These are phyloP conservation scores for Acleris cristana DNA, from an alignment of 2,888 invertebrate genomes.

Conservation along the genomic window DNA sequence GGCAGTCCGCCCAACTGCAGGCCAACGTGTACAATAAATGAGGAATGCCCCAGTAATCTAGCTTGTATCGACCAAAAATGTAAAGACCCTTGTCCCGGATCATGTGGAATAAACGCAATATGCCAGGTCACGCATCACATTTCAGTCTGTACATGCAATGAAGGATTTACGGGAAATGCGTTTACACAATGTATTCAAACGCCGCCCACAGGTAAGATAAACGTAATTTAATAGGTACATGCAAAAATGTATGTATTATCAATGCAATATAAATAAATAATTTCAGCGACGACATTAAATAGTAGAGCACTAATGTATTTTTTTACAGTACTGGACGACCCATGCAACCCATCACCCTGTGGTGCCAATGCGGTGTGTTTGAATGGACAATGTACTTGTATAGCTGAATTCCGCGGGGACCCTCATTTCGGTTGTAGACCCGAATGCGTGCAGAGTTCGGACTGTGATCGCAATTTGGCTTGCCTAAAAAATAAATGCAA, in stretches of 20 bases:
- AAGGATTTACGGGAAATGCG: constrained; percentile 85
- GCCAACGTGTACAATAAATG: constrained; percentile 86
- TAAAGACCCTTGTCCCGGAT: constrained; percentile 87
- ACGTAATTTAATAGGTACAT: not conserved
- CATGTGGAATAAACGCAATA: constrained; percentile 85
- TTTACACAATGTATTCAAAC: constrained; percentile 79
- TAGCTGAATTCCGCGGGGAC: constrained; percentile 89
- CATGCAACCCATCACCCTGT: constrained; percentile 87
- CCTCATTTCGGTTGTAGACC: constrained; percentile 90
- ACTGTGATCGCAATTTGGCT: constrained; percentile 88
- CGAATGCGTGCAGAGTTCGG: constrained; percentile 90
- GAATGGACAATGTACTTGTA: constrained; percentile 88
- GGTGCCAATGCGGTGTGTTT: constrained; percentile 89
- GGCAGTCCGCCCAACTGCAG: constrained; percentile 88
- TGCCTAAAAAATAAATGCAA: constrained; percentile 89
- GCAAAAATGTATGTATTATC: not conserved
- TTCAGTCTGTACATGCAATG: constrained; percentile 85
- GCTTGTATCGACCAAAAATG: constrained; percentile 88
- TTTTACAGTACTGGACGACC: constrained; percentile 77
- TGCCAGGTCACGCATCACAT: constrained; percentile 85
- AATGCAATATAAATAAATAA: too few relatives aligned
- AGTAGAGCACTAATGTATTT: too few relatives aligned
- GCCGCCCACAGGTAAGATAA: constrained; percentile 63
- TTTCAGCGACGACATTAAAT: too few relatives aligned
- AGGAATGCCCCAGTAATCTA: constrained; percentile 86